Percentiles rank a stretch among this genome's conserved stretches.
Conservation (phyloP, 1,140 invertebrate genomes). For the Calosoma granatense region DNA sequence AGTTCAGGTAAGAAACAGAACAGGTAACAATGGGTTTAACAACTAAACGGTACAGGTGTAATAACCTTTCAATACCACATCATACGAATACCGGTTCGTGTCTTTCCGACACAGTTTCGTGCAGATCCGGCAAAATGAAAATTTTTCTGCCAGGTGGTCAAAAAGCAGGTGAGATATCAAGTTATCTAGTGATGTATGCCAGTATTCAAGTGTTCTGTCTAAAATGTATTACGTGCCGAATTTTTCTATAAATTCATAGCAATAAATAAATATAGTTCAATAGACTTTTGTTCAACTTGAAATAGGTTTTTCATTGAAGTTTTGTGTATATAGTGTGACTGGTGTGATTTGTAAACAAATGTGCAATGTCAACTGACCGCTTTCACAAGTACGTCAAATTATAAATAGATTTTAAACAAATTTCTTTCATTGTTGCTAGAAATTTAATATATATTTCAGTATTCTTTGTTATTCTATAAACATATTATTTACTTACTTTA, state of each 20-base stretch:
- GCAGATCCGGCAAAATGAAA: background rate
- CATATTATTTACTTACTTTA: too few relatives aligned
- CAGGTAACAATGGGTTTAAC: background rate
- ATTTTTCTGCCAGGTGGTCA: background rate
- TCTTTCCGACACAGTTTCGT: background rate
- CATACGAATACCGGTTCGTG: background rate
- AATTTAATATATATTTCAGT: too few relatives aligned
- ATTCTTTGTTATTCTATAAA: too few relatives aligned
- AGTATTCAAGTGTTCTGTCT: background rate
- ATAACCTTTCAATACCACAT: background rate
- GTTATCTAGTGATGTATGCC: constrained; percentile 1
- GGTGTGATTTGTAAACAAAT: constrained; percentile 15
- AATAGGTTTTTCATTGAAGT: constrained; percentile 6
- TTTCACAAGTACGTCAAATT: constrained; percentile 27
- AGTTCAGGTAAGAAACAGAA: background rate
- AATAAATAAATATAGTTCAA: constrained; percentile 18
- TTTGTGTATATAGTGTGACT: background rate
- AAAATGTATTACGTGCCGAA: background rate
- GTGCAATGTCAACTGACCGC: constrained; percentile 28
- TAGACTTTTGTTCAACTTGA: background rate
- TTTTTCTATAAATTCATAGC: background rate
- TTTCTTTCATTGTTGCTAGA: too few relatives aligned
- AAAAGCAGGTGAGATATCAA: constrained; percentile 5
- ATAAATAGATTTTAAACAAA: background rate
- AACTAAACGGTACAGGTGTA: constrained; percentile 5